Base-by-base conservation (phyloP, 2,113 vertebrate genomes). In the Sebastes schlegelii region DNA sequence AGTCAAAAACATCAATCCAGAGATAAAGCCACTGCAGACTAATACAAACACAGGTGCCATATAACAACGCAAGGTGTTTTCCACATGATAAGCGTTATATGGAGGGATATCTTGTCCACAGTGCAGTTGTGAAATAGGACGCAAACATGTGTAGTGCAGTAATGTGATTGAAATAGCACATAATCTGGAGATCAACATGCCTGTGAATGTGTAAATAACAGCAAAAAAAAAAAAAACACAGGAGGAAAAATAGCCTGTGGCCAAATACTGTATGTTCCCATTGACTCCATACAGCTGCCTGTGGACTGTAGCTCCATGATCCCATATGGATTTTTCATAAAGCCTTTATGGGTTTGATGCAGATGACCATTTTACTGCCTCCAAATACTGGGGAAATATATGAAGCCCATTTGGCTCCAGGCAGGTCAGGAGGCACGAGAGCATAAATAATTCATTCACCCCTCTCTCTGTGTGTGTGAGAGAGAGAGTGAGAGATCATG, bases 361-460 rank as follows among this genome's bases (percentile, higher is more conserved):
- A 88, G 80, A 91, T 91, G 86, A 88, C 69, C 74, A 74, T 83
- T 90, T 90, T 72, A 85, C 79, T 60, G 68, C 77, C 46, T 86
- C 75, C 80, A 85, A 89, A 90, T 85, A 77, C 74, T 62, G 83
- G 34, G 57, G 40, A 68, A 80, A 92, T 86, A 85, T 76, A 88
- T 87, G 83, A 84, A 83, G 85, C 84, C 86, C 83, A 74, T 86
- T 86, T 87, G 85, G 88, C 86, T 86, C 0, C n/a, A 78, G 88
- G 89, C 72, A 80, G 89, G 86, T 92, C 91, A 92, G 66, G 68
- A 91, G 86, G 85, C 82, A 86, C 71, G 62, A 8, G 74, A n/a
- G 13, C 82, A 91, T 94, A 74, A 90, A 94, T 93, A 88, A 92
- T 94, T 91, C 69, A 93, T 60, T 64, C 1, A 61, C 65, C 17